Base-by-base conservation (phyloP, 2,113 vertebrate genomes). In the Phylloscopus trochiloides region DNA sequence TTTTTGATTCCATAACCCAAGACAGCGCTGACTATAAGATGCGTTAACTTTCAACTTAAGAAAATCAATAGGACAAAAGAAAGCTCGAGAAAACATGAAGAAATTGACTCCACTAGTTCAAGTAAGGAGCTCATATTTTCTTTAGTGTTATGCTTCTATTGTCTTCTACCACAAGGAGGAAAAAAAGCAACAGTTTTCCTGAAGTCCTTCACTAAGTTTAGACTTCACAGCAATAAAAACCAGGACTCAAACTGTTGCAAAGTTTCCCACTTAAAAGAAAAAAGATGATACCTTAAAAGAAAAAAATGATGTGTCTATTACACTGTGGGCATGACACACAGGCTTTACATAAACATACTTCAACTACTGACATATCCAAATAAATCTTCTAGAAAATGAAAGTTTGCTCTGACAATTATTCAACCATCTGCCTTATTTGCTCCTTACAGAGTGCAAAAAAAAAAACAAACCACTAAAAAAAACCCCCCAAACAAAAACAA, bases 301-400 rank as follows among this genome's bases (percentile, higher is more conserved):
- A 34, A 34, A 34, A 34, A 34, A 34, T 34, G 34, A 9, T 4
- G 0, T 2, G 1, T 4, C 8, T 17, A 4, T 32, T 36, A 58
- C 13, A 34, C 5, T 3, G 3, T 10, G 2, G 15, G 3, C 16
- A 72, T 4, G 3, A 76, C 4, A 24, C 18, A 16, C 1, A 55
- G 12, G 14, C 1, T 63, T 21, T 13, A 29, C 3, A n/a, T 0
- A 42, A 1, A 54, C 0, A 0, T 2, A 17, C 12, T 36, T 78
- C 19, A 15, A 28, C 54, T 62, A 20, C 28, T n/a, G 1, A 22
- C 3, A 28, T 3, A 72, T 1, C 11, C 24, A 71, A 79, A 50
- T 6, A 72, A 29, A 5, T 10, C 31, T 34, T 10, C 12, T 7
- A 1, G 5, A 59, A 26, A 21, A 32, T 2, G 43, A 34, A 26